phyloP scores from a whole-genome alignment of 2,113 vertebrate genomes.

The Dolichotis patagonum region DNA sequence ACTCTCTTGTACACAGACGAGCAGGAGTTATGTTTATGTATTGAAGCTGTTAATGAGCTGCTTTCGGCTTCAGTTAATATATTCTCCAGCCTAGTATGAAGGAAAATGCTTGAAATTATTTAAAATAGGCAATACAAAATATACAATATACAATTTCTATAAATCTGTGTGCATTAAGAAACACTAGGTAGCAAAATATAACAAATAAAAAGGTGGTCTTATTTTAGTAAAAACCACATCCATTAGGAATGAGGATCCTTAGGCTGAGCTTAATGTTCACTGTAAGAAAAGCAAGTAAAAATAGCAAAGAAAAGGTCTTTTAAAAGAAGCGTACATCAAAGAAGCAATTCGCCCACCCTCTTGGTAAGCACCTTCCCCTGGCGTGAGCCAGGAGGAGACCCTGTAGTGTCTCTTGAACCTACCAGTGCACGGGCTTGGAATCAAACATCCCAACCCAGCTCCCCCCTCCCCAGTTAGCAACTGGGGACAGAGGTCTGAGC shows the following conservation, averaged over 20 bases:
- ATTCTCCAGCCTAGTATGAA: neutral
- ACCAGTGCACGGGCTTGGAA: too few species aligned
- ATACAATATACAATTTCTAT: neutral
- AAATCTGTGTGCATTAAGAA: neutral
- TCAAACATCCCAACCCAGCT: too few species aligned
- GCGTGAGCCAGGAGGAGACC: too few species aligned
- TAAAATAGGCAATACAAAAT: neutral
- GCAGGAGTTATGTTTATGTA: neutral
- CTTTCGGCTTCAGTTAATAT: neutral
- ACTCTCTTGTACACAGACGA: neutral
- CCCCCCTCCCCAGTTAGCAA: too few species aligned
- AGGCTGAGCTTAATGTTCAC: neutral
- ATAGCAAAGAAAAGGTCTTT: neutral
- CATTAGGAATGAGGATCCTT: neutral
- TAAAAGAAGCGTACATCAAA: too few species aligned
- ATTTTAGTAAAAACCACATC: constrained; percentile 18
- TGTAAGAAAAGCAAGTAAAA: neutral
- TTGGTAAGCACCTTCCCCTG: too few species aligned
- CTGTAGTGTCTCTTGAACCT: too few species aligned
- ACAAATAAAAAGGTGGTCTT: neutral
- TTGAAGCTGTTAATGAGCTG: neutral
- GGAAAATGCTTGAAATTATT: neutral
- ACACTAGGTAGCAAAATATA: neutral
- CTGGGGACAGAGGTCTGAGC: too few species aligned
- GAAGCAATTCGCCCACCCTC: too few species aligned